Base-by-base conservation (phyloP, 1,140 invertebrate species). In the Bombus confusus region DNA sequence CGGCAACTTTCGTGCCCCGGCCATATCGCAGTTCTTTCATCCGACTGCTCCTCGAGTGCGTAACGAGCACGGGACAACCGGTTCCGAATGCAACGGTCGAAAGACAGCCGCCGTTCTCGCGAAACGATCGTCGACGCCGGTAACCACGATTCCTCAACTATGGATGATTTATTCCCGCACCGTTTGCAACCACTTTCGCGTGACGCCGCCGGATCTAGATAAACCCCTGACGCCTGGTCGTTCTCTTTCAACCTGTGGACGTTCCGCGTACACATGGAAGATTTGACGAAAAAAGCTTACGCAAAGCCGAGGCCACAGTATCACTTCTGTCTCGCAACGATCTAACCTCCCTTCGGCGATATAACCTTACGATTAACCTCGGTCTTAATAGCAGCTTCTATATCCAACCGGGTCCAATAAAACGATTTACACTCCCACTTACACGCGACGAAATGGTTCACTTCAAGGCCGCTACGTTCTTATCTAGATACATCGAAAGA, bases 21-120 rank as follows among this genome's bases (percentile, higher is more conserved):
- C 8, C 25, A 34, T 77, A 89, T 89, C 87, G 74, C 52, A 37
- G 69, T 74, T 4, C 77, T 81, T 88, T 87, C 66, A 80, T 85
- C 72, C 47, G 78, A 59, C 12, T 9, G 59, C 18, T 62, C 25
- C 39, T 86, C 66, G 64, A 88, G 66, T 76, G 77, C 47, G 34
- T 84, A 89, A 89, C 64, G 76, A 89, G 85, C 68, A 31, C 59
- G 31, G 52, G 47, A 39, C 34, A 81, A 71, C 79, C 52, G 66
- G 59, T 31, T 66, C 59, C 39, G 64, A 43, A 12, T 6, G 43
- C 31, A 25, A 71, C 39, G 34, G 31, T 34, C 37, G 37, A 78
- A 47, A 62, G 34, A 79, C 31, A 69, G 64, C 85, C 47, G 18
- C 59, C 59, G 64, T 77, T 82, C 41, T 41, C 4, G 57, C 68